Evolutionary conservation across 2,113 vertebrate species (phyloP), one percentile per base, ranked within the genome.

Genomic region (Halcyon malimbica): DNA sequence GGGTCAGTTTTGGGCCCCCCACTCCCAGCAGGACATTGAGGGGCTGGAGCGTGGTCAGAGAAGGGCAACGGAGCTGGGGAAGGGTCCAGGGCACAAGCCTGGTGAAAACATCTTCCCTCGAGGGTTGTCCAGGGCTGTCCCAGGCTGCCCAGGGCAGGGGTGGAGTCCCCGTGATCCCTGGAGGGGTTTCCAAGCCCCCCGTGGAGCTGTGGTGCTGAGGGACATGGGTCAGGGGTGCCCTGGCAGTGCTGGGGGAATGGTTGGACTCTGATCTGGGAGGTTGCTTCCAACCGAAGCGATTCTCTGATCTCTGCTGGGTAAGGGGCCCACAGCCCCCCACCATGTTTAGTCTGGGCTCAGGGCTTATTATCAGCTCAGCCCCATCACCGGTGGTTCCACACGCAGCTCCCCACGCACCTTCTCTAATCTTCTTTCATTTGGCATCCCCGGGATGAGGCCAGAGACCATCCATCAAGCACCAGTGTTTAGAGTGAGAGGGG

Each of bases 231-330:
- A 57, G 56, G 13, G 31, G 31, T 33, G 56, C 31, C 31, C 56
- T 57, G 31, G 31, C 56, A 57, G 56, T 19, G 54, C 9, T n/a
- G 31, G 29, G 56, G 56, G 10, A 13, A n/a, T 13, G 14, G n/a
- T 62, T 62, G 59, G 23, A 62, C n/a, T 62, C 13, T 62, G 21
- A 62, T 14, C 59, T 62, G 9, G 8, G 25, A 37, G 59, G 59
- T 25, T 13, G 20, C 29, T 57, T 57, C 56, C 31, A 33, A 57
- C 18, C 18, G 10, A 57, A 57, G 31, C 19, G 6, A 57, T 57
- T 21, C n/a, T 1, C 0, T 10, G 9, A 3, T 11, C 21, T 12
- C 51, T 2, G 1, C 5, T 4, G 2, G 11, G 31, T 48, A 28
- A 29, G 42, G 82, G 83, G 13, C 54, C 3, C 0, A 6, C 56